Percentiles rank a stretch among this genome's conserved stretches.
Conservation (phyloP, 2,797 vertebrate genomes). For the Tiaroga cobitis region DNA sequence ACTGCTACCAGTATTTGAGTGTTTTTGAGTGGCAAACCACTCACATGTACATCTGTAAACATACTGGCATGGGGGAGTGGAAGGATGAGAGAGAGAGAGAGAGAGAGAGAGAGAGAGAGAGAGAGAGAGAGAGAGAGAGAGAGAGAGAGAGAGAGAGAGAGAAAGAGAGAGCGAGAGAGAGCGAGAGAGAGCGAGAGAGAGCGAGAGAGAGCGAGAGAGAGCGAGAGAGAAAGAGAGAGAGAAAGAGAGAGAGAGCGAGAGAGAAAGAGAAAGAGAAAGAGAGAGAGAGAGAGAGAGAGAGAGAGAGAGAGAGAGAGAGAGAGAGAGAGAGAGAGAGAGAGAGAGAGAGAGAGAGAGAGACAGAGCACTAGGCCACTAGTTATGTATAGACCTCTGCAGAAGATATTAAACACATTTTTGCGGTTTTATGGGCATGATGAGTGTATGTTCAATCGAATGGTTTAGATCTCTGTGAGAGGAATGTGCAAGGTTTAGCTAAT, state of each 20-base stretch:
- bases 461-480: slow-evolving; percentile 12
- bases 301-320: neutral
- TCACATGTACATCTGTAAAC: slow-evolving; percentile 1
- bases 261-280: neutral
- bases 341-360: neutral
- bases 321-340: neutral
- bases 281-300: neutral
- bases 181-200: neutral
- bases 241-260: no score
- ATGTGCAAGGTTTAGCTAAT: slow-evolving; percentile 32
- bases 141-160: neutral
- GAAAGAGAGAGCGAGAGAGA: neutral
- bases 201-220: no score
- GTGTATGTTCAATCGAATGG: neutral
- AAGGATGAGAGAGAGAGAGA: neutral
- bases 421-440: slow-evolving; percentile 9
- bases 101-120: no score
- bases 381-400: neutral
- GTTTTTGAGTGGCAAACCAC: neutral
- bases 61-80: neutral
- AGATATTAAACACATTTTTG: slow-evolving; percentile 1
- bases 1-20: neutral
- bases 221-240: no score
- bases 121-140: neutral
- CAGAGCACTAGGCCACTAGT: neutral